Conservation (phyloP, 2,113 vertebrate species). For the Illadopsis cleaveri region DNA sequence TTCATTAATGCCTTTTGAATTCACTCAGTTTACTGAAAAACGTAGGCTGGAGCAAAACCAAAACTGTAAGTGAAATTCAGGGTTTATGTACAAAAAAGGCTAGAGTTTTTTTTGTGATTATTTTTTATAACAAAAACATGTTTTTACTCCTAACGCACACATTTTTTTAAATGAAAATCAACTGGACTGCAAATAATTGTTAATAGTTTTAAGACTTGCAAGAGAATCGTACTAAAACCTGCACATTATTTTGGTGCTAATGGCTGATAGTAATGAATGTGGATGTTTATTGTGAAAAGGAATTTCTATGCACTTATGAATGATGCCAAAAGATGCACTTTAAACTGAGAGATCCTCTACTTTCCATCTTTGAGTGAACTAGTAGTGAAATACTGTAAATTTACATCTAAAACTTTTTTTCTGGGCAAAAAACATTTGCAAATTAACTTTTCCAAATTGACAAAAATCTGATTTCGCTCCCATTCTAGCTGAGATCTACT, state of each 20-base stretch:
- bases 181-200: background rate
- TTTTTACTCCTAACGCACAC: background rate
- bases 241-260: background rate
- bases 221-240: background rate
- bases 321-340: background rate
- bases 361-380: background rate
- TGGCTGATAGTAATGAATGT: background rate
- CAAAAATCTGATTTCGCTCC: background rate
- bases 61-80: background rate
- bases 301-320: background rate
- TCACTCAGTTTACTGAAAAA: background rate
- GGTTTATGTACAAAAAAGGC: background rate
- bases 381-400: background rate
- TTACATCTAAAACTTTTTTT: background rate
- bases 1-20: background rate
- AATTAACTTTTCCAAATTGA: background rate
- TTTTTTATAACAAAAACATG: background rate
- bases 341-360: background rate
- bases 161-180: background rate
- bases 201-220: background rate
- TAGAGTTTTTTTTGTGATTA: accelerated
- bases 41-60: background rate
- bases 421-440: background rate
- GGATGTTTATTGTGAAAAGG: background rate
- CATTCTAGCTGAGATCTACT: background rate